A percentile compares a stretch with the other conserved stretches of the same genome.
phyloP scores from a whole-genome alignment of 1,140 invertebrate species.

The Euglossa dilemma region DNA sequence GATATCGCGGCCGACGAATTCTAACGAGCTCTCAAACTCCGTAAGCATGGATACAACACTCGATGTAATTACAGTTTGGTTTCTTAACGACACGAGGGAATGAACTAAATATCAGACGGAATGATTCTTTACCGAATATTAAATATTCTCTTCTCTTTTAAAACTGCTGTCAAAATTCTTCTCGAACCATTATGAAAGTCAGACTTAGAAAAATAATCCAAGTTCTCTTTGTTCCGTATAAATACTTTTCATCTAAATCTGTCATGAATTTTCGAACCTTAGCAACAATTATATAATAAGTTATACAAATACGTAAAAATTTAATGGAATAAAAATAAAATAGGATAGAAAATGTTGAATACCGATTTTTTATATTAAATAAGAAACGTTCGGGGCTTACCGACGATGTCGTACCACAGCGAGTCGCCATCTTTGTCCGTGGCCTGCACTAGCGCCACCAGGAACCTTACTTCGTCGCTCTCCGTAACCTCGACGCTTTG shows the following conservation, averaged over 20 bases:
- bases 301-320: too few relatives aligned
- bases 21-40: slow-evolving; percentile 1
- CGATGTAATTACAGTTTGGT: not conserved
- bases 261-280: too few relatives aligned
- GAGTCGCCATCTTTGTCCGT: slow-evolving; percentile 91
- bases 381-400: slow-evolving; percentile 83
- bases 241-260: too few relatives aligned
- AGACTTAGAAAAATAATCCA: too few relatives aligned
- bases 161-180: too few relatives aligned
- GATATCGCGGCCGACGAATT: not conserved
- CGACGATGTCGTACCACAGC: slow-evolving; percentile 94
- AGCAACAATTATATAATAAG: too few relatives aligned
- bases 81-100: not conserved
- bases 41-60: not conserved
- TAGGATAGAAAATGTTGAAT: too few relatives aligned
- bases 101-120: not conserved
- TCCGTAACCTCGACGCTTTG: slow-evolving; percentile 90
- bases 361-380: not conserved
- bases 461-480: slow-evolving; percentile 91
- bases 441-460: slow-evolving; percentile 91
- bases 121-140: not conserved
- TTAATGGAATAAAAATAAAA: too few relatives aligned
- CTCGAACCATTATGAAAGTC: too few relatives aligned
- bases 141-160: not conserved
- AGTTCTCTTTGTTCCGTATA: too few relatives aligned